These are phyloP conservation scores for Lithophane socia DNA, from an alignment of 2,888 invertebrate genomes.

Conservation along the genomic window DNA sequence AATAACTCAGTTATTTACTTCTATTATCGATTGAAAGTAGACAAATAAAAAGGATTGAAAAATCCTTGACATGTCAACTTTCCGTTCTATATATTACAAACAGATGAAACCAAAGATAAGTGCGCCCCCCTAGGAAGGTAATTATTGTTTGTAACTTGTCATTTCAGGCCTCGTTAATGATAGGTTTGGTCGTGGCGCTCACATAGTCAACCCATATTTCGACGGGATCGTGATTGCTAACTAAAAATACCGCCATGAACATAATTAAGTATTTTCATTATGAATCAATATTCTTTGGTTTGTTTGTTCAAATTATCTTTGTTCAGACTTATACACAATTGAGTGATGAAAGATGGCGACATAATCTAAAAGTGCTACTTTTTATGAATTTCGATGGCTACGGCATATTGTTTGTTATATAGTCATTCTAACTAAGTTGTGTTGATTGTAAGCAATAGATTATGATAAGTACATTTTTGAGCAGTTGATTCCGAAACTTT, in stretches of 20 bases:
- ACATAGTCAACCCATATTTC: constrained; percentile 71
- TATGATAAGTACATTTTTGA: not conserved
- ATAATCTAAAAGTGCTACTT: not conserved
- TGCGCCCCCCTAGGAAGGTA: constrained; percentile 71
- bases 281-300: constrained; percentile 30
- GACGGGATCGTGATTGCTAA: constrained; percentile 59
- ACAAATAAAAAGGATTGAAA: constrained; percentile 41
- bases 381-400: constrained; percentile 1
- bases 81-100: constrained; percentile 69
- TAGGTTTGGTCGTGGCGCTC: constrained; percentile 75
- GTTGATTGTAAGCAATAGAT: not conserved
- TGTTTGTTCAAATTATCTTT: constrained; percentile 21
- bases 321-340: not conserved
- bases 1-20: constrained; percentile 13
- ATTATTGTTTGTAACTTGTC: constrained; percentile 83
- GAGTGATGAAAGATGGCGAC: constrained; percentile 26
- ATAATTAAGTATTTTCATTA: constrained; percentile 22
- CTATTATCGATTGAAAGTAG: constrained; percentile 3
- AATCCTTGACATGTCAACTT: constrained; percentile 64
- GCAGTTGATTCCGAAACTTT: not conserved
- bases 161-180: constrained; percentile 83
- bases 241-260: constrained; percentile 56
- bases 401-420: not conserved
- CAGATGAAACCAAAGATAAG: constrained; percentile 79
- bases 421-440: not conserved